Evolutionary conservation across 2,888 invertebrate species (phyloP).

Genomic region (Eledone cirrhosa): DNA sequence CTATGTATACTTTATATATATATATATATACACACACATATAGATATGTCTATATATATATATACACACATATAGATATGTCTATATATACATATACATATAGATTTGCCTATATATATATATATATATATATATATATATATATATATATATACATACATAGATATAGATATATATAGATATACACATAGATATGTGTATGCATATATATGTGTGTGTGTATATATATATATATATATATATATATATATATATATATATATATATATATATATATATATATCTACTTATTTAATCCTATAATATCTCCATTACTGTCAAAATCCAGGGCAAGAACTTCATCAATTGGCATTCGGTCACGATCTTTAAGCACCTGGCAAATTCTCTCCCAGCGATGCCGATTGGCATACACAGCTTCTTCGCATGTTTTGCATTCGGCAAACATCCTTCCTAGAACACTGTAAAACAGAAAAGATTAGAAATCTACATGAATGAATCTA

Average conservation of each 20-base stretch:
- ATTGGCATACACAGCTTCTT: constrained; percentile 58
- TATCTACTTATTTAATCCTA: constrained; percentile 8
- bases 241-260: background rate
- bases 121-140: background rate
- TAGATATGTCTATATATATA: too few relatives aligned
- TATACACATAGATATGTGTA: background rate
- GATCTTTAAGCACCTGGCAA: constrained; percentile 52
- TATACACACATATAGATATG: constrained; percentile 4
- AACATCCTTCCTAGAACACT: constrained; percentile 58
- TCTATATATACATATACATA: background rate
- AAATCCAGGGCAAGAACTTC: constrained; percentile 56
- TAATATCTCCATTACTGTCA: constrained; percentile 40
- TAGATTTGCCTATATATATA: constrained; percentile 1
- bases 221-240: background rate
- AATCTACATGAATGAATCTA: background rate
- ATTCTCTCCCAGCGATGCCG: constrained; percentile 60
- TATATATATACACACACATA: too few relatives aligned
- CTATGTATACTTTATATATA: too few relatives aligned
- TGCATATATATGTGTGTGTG: background rate
- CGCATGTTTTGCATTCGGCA: constrained; percentile 47
- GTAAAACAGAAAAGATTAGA: constrained; percentile 31
- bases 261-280: background rate
- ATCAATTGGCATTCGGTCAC: constrained; percentile 57
- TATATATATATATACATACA: background rate
- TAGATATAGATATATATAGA: background rate